Percentiles rank a stretch among this genome's conserved stretches.
These are phyloP conservation scores for Onychostoma macrolepis DNA, from an alignment of 2,113 vertebrate species.

Conservation along the genomic window DNA sequence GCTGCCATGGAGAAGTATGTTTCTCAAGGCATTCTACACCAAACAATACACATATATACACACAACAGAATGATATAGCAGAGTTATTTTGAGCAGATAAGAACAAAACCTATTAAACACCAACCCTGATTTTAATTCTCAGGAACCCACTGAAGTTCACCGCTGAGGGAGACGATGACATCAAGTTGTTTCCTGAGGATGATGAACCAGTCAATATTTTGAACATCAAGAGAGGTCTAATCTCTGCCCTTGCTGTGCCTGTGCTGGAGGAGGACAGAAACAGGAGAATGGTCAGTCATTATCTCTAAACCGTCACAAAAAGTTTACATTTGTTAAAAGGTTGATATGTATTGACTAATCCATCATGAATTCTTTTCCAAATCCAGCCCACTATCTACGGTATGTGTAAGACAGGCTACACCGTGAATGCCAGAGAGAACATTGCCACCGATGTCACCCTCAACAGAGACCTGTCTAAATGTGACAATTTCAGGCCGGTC, in stretches of 20 bases:
- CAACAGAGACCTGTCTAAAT: slow-evolving; percentile 82
- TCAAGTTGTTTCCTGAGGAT: slow-evolving; percentile 84
- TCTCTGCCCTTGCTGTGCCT: slow-evolving; percentile 89
- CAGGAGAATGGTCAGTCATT: slow-evolving; percentile 71
- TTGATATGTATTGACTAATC: background rate
- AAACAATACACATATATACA: background rate
- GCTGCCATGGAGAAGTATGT: slow-evolving; percentile 87
- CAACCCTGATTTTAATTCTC: background rate
- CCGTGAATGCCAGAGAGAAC: slow-evolving; percentile 75
- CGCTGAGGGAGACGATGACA: slow-evolving; percentile 75
- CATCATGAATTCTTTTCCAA: background rate
- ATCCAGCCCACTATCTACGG: slow-evolving; percentile 88
- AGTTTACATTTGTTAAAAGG: background rate
- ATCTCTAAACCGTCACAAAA: background rate
- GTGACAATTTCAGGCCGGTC: slow-evolving; percentile 82
- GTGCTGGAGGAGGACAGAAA: slow-evolving; percentile 74
- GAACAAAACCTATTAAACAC: background rate
- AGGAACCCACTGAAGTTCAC: slow-evolving; percentile 87
- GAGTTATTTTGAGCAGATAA: background rate
- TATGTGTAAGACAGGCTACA: slow-evolving; percentile 81
- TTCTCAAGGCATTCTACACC: background rate
- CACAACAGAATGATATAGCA: too few species aligned
- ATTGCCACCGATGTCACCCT: slow-evolving; percentile 82
- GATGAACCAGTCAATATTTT: slow-evolving; percentile 84
- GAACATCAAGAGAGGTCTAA: slow-evolving; percentile 94